phyloP scores from a whole-genome alignment of 2,888 invertebrate species.

The Cyrtodaria siliqua region DNA sequence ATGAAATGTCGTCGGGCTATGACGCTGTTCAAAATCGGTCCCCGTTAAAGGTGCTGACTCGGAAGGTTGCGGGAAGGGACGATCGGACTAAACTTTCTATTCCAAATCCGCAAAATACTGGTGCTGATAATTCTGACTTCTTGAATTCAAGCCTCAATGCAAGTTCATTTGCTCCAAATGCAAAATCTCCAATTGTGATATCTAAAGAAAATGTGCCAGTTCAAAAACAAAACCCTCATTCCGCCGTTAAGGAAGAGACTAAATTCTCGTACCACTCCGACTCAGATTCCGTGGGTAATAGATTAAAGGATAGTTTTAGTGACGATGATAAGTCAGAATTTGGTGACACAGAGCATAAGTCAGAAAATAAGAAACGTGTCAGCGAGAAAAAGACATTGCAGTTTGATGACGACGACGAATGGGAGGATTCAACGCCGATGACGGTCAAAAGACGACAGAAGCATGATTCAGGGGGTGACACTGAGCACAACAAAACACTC shows the following conservation, averaged over 20 bases:
- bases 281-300: conserved; percentile 60
- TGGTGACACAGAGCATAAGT: conserved; percentile 17
- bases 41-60: conserved; percentile 64
- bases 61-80: conserved; percentile 68
- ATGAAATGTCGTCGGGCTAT: conserved; percentile 42
- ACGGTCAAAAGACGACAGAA: conserved; percentile 20
- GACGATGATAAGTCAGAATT: conserved; percentile 37
- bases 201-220: conserved; percentile 57
- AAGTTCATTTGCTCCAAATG: conserved; percentile 60
- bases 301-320: conserved; percentile 46
- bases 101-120: conserved; percentile 14
- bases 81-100: conserved; percentile 44
- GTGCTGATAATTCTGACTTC: conserved; percentile 26
- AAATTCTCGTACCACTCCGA: conserved; percentile 62
- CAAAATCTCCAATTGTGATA: conserved; percentile 67
- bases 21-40: conserved; percentile 50
- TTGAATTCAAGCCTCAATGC: conserved; percentile 51
- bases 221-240: background rate
- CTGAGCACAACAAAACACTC: conserved; percentile 47
- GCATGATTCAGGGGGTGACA: conserved; percentile 28
- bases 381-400: conserved; percentile 60
- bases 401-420: conserved; percentile 79
- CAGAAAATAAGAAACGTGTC: conserved; percentile 26
- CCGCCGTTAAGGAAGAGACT: conserved; percentile 25
- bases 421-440: conserved; percentile 67